These are phyloP conservation scores for Morus bassanus DNA, from an alignment of 2,797 vertebrate genomes.

Conservation along the genomic window DNA sequence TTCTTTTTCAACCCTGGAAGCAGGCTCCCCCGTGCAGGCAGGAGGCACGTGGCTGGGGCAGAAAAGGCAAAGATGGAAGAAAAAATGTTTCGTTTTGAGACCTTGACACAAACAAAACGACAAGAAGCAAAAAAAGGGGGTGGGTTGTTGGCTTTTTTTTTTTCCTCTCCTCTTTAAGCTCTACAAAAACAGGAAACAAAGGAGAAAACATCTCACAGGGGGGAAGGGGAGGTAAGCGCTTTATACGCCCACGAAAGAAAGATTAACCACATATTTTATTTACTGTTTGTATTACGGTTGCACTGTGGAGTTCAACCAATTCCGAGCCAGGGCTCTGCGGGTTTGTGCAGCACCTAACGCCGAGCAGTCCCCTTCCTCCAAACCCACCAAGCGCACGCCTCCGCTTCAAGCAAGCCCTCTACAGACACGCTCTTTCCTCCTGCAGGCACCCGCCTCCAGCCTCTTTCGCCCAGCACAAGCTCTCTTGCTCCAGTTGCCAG, in stretches of 20 bases:
- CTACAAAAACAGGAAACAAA: slow-evolving; percentile 71
- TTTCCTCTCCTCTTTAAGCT: background rate
- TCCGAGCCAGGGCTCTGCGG: background rate
- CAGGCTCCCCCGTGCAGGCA: background rate
- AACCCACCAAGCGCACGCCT: background rate
- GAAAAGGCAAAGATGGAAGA: slow-evolving; percentile 7
- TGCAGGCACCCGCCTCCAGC: background rate
- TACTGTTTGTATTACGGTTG: slow-evolving; percentile 49
- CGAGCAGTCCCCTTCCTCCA: background rate
- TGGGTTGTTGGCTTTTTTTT: background rate
- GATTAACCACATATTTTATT: slow-evolving; percentile 66
- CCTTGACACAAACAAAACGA: background rate
- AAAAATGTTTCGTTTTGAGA: background rate
- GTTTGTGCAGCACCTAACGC: background rate
- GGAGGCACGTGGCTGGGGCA: background rate
- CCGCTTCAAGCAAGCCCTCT: background rate
- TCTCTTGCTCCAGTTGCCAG: background rate
- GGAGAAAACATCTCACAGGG: slow-evolving; percentile 63
- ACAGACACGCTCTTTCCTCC: background rate
- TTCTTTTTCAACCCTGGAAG: background rate
- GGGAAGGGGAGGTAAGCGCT: slow-evolving; percentile 56
- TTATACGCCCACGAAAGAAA: slow-evolving; percentile 56
- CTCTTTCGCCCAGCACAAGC: background rate
- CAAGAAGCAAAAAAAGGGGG: background rate
- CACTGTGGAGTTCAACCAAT: background rate